phyloP scores from a whole-genome alignment of 2,113 vertebrate genomes.

The Sardina pilchardus region DNA sequence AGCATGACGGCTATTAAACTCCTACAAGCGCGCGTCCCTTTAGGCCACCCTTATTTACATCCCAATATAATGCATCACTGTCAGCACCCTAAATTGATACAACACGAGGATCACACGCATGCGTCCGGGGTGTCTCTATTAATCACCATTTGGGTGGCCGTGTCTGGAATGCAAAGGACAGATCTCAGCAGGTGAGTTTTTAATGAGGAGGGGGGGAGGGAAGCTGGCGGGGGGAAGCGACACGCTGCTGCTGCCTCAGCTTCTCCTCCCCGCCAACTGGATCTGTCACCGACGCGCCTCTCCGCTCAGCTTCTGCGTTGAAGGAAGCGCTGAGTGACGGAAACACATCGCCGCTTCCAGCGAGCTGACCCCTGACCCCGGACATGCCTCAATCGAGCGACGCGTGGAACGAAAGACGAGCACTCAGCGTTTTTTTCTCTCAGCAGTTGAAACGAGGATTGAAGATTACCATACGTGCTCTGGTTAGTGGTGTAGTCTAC shows the following conservation, averaged over 20 bases:
- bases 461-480: neutral
- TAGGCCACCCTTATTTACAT: neutral
- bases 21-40: neutral
- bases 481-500: too few relatives aligned
- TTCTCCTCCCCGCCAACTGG: neutral
- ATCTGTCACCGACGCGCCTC: neutral
- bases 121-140: neutral
- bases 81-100: neutral
- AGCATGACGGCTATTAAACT: neutral
- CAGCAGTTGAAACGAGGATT: neutral
- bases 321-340: neutral
- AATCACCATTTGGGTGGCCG: neutral
- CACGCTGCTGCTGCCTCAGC: neutral
- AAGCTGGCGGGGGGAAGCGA: neutral
- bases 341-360: neutral
- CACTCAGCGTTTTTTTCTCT: neutral
- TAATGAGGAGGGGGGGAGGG: conserved; percentile 49
- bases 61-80: conserved; percentile 2
- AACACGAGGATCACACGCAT: neutral
- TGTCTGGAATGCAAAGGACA: conserved; percentile 42
- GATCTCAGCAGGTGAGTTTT: conserved; percentile 60
- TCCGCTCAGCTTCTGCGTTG: neutral
- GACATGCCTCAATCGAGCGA: neutral
- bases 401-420: neutral
- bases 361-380: neutral